These are phyloP conservation scores for Atta cephalotes DNA, from an alignment of 1,140 invertebrate genomes.

Conservation along the genomic window DNA sequence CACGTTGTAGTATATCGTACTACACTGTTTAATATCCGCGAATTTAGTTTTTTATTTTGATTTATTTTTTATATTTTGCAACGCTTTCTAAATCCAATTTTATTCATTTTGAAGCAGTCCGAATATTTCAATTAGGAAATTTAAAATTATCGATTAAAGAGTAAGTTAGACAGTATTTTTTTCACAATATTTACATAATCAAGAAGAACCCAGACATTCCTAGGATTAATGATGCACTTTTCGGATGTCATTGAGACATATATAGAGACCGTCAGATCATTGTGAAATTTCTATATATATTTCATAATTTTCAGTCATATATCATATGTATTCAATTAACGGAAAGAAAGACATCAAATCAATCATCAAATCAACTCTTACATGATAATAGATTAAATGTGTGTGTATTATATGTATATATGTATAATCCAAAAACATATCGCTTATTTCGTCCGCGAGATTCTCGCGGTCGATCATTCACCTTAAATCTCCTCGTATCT, in stretches of 20 bases:
- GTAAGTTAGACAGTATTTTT: background rate
- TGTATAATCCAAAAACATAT: background rate
- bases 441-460: background rate
- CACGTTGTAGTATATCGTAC: background rate
- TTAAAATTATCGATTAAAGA: background rate
- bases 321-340: background rate
- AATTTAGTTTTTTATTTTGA: background rate
- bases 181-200: background rate
- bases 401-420: background rate
- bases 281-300: slow-evolving; percentile 2
- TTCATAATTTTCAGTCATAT: background rate
- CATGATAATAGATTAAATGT: background rate
- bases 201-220: background rate
- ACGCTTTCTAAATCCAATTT: slow-evolving; percentile 14
- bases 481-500: slow-evolving; percentile 49
- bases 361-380: background rate
- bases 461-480: slow-evolving; percentile 60
- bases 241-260: background rate
- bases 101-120: background rate
- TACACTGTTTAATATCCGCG: background rate
- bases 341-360: background rate
- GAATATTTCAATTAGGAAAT: background rate
- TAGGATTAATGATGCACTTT: background rate
- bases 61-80: background rate
- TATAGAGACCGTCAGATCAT: background rate